Evolutionary conservation across 2,113 vertebrate genomes (phyloP).

Genomic region (Phrynocephalus versicolor): DNA sequence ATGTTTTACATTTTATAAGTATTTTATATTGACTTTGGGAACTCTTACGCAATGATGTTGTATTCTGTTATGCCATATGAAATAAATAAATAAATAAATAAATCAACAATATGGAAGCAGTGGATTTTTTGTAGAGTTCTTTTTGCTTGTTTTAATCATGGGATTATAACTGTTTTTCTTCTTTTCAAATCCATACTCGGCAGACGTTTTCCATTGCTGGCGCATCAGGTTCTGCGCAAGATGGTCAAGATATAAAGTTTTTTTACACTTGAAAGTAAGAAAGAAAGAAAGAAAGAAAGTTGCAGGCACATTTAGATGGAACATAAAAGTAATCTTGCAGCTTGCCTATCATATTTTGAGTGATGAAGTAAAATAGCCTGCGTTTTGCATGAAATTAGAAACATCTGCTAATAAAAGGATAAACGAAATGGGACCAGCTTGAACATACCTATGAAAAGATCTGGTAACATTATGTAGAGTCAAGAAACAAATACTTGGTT

Average conservation of each 20-base stretch:
- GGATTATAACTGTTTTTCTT: not conserved
- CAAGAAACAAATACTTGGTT: slow-evolving; percentile 19
- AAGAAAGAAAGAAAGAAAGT: slow-evolving; percentile 13
- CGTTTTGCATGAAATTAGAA: slow-evolving; percentile 36
- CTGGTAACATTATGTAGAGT: slow-evolving; percentile 29
- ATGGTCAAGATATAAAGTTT: slow-evolving; percentile 58
- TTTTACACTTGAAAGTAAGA: slow-evolving; percentile 60
- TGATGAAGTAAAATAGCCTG: slow-evolving; percentile 29
- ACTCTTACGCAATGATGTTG: no score
- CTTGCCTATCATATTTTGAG: slow-evolving; percentile 43
- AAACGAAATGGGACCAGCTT: not conserved
- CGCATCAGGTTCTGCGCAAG: slow-evolving; percentile 39
- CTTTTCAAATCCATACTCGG: slow-evolving; percentile 34
- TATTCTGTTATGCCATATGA: no score
- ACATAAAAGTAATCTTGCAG: slow-evolving; percentile 45
- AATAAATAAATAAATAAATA: no score
- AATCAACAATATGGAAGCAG: not conserved
- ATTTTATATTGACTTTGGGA: no score
- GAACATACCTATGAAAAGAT: not conserved
- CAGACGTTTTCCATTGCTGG: slow-evolving; percentile 51
- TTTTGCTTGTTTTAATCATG: slow-evolving; percentile 18
- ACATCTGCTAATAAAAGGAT: slow-evolving; percentile 11
- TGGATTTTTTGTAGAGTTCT: not conserved
- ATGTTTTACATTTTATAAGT: no score
- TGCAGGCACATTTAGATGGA: slow-evolving; percentile 45